These are phyloP conservation scores for Babyrousa celebensis DNA, from an alignment of 2,797 vertebrate genomes.

Conservation along the genomic window DNA sequence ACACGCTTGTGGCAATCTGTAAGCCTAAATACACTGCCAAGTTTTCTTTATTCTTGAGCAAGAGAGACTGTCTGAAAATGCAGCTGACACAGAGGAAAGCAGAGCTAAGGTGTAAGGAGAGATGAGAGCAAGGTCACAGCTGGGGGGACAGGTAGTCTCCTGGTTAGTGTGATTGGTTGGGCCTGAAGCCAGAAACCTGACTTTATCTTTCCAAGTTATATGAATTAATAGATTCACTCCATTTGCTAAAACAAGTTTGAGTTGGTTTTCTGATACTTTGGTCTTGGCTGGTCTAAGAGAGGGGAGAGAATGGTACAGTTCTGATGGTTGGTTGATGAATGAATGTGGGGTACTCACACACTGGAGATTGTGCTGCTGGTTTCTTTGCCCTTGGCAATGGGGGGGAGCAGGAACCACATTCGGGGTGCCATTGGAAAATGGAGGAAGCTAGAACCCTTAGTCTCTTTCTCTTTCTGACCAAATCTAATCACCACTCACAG, in stretches of 20 bases:
- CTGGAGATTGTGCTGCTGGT: background rate
- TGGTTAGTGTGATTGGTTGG: background rate
- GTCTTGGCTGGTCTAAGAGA: background rate
- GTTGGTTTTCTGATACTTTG: background rate
- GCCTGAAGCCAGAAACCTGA: background rate
- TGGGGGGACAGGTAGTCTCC: background rate
- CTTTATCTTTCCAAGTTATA: background rate
- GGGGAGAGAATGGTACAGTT: background rate
- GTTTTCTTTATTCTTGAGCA: constrained; percentile 62
- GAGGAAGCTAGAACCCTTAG: background rate
- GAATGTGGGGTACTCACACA: rapidly evolving
- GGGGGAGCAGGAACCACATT: too few species aligned
- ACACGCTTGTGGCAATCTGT: constrained; percentile 62
- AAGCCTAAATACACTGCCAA: constrained; percentile 46
- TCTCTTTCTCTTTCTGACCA: background rate
- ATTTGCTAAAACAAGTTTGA: background rate
- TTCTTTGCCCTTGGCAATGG: too few species aligned
- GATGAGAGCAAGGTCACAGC: background rate
- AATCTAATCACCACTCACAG: background rate
- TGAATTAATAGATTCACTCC: background rate
- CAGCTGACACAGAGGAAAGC: background rate
- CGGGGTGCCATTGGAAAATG: background rate
- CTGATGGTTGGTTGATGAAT: background rate
- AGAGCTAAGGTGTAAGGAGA: background rate
- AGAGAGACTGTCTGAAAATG: background rate